Conservation (phyloP, 35 echinoderm and acorn worm genomes). For the Holothuria glaberrima region DNA sequence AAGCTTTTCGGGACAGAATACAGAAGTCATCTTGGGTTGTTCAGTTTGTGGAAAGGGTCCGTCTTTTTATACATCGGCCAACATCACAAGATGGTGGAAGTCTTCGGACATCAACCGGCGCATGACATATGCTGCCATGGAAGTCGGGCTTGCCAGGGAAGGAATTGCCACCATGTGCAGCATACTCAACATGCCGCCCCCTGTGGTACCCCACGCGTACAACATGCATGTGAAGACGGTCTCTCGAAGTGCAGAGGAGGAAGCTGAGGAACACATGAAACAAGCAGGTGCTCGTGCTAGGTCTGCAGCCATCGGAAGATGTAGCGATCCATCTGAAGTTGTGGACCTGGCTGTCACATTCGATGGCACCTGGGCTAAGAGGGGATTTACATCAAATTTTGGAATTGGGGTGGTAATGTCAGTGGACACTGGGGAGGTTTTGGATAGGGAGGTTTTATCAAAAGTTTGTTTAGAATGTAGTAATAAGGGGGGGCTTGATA, state of each 20-base stretch:
- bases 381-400: constrained; percentile 59
- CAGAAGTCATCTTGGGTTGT: too few species aligned
- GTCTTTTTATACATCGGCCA: too few species aligned
- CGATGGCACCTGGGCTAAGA: constrained; percentile 67
- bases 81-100: not conserved
- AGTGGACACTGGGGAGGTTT: constrained; percentile 59
- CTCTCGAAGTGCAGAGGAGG: not conserved
- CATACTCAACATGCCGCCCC: constrained; percentile 9
- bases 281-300: not conserved
- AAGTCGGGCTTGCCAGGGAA: constrained; percentile 14
- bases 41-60: too few species aligned
- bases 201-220: not conserved
- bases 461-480: constrained; percentile 53
- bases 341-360: constrained; percentile 56
- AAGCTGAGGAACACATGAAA: not conserved
- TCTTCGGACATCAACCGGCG: not conserved
- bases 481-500: not conserved
- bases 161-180: not conserved
- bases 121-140: not conserved
- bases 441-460: constrained; percentile 50
- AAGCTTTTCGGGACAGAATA: too few species aligned
- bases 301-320: not conserved
- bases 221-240: constrained; percentile 11
- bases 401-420: constrained; percentile 71
- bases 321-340: not conserved